Percentiles rank a stretch among this genome's conserved stretches.
These are phyloP conservation scores for Sus cebifrons DNA, from an alignment of 2,797 vertebrate species.

Conservation along the genomic window DNA sequence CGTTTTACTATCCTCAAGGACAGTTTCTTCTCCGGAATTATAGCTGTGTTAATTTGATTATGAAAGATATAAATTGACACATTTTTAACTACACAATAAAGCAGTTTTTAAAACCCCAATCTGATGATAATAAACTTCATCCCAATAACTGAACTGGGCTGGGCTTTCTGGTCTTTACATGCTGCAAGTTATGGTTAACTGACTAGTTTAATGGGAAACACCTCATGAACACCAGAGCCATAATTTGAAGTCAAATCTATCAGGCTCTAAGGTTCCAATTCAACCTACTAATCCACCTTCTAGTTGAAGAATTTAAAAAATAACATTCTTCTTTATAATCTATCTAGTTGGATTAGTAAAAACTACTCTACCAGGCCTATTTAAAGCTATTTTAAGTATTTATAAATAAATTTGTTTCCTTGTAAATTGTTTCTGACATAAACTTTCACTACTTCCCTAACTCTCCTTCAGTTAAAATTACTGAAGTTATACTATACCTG, in stretches of 20 bases:
- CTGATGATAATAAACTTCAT: background rate
- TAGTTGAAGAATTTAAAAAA: constrained; percentile 51
- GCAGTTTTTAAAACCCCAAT: constrained; percentile 45
- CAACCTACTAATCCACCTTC: constrained; percentile 24
- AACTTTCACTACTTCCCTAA: constrained; percentile 18
- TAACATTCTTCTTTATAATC: constrained; percentile 47
- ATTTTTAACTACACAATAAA: constrained; percentile 36
- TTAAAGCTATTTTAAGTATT: constrained; percentile 54
- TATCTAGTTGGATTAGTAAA: constrained; percentile 40
- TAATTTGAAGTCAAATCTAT: constrained; percentile 53
- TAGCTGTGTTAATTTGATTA: constrained; percentile 12
- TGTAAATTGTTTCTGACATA: constrained; percentile 37
- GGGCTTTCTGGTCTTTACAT: constrained; percentile 26
- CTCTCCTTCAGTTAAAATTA: constrained; percentile 57
- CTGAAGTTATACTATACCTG: background rate
- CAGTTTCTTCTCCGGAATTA: constrained; percentile 53
- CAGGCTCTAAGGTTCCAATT: constrained; percentile 34
- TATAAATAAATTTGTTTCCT: constrained; percentile 52
- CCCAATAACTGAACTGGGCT: background rate
- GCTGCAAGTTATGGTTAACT: background rate
- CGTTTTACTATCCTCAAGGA: background rate
- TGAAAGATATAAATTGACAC: constrained; percentile 37
- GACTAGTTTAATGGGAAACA: constrained; percentile 30
- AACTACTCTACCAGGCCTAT: constrained; percentile 5
- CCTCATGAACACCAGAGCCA: constrained; percentile 23